Conservation (phyloP, 1,140 invertebrate genomes). For the Drosophila simulans region DNA sequence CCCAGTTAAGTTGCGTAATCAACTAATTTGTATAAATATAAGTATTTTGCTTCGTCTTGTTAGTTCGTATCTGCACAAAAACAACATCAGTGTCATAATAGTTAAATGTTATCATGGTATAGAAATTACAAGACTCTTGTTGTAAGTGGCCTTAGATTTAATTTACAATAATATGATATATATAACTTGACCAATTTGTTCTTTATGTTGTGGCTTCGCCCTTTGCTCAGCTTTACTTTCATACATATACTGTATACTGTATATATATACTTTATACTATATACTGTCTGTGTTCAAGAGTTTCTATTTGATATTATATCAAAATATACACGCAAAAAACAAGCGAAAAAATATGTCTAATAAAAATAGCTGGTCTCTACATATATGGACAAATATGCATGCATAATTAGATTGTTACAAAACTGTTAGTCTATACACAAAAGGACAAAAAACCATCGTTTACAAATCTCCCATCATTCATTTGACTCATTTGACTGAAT, state of each 20-base stretch:
- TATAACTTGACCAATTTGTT: constrained; percentile 49
- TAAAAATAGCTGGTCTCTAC: constrained; percentile 11
- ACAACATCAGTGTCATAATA: constrained; percentile 25
- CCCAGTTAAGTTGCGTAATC: constrained; percentile 41
- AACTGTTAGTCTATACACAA: constrained; percentile 15
- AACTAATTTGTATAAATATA: constrained; percentile 48
- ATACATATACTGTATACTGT: constrained; percentile 38
- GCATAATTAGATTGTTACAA: constrained; percentile 10
- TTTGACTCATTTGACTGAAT: constrained; percentile 12
- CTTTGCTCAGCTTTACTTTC: neutral
- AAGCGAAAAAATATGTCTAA: neutral
- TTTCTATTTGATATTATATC: constrained; percentile 30
- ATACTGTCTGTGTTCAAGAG: constrained; percentile 23
- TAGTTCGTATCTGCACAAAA: constrained; percentile 1
- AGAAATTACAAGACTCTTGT: constrained; percentile 41
- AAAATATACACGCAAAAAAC: constrained; percentile 34
- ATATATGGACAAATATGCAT: constrained; percentile 10
- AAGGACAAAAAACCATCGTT: constrained; percentile 19
- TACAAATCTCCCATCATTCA: neutral
- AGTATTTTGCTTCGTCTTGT: constrained; percentile 10
- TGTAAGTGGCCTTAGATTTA: constrained; percentile 35
- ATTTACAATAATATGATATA: constrained; percentile 41
- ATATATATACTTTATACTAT: too few species aligned
- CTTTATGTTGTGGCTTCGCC: constrained; percentile 17
- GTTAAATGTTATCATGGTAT: constrained; percentile 22